Evolutionary conservation across 2,797 vertebrate species (phyloP), one percentile per base, ranked within the genome.

Genomic region (Phoxinus dragarum): DNA sequence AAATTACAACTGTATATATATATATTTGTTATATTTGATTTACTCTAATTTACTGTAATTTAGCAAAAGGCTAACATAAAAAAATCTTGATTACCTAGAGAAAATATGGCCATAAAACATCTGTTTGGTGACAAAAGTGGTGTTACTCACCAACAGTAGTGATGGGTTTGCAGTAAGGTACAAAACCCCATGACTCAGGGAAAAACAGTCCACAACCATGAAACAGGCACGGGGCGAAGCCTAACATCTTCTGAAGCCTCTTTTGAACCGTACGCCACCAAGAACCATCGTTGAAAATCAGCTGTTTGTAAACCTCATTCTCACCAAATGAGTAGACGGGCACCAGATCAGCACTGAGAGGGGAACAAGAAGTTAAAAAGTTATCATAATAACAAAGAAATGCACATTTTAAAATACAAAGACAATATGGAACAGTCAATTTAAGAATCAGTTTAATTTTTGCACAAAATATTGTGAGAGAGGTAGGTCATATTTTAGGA

Each of bases 291-390:
- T 98, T 92, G 0, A 99, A 98, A 90, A 99, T 96, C 88, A 99
- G 93, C 90, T 99, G 98, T 91, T 97, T 95, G 92, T 97, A 99
- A 6, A 95, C 96, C 36, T 99, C 98, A 0, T 99, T 99, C 92
- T 99, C 98, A 4, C 98, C 98, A 66, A 99, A 99, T 3, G 98
- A 98, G 89, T 98, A 99, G 40, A 96, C 96, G 0, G 98, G 98
- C 88, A 99, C 98, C 90, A 99, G 93, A 88, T 99, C 98, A 0
- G 98, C 96, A 10, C 98, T 99, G 90, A 61, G 68, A 66, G n/a
- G 71, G 72, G 76, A 40, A 86, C n/a, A 87, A 12, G 31, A 73
- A 36, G 44, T 64, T 72, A 36, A 79, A 49, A 73, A 40, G 34
- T 69, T 56, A 44, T 16, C 12, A 36, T 8, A 61, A 42, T 11